Evolutionary conservation across 2,888 invertebrate species (phyloP), one percentile per base, ranked within the genome.

Genomic region (Eubasilissa splendida): DNA sequence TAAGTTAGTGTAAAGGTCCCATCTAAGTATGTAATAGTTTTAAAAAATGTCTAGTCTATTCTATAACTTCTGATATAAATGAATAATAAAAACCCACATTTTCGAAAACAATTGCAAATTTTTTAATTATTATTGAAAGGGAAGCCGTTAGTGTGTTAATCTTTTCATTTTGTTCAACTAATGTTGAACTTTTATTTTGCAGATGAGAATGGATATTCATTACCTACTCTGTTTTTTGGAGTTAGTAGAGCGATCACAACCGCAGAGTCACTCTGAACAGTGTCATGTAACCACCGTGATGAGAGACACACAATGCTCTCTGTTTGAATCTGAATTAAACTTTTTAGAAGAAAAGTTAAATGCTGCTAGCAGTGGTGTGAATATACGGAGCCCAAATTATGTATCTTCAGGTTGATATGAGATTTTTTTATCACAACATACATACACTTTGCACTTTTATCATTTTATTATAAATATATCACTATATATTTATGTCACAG

Each of bases 161-260:
- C 0, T 50, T 68, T 14, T 42, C 4, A 7, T 42, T 63, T 11
- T 63, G 0, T 10, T 56, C 2, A 73, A 11, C 10, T 52, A 59
- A 75, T 22, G 11, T 14, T 14, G 58, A 54, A 42, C 22, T 12
- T 60, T 52, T 5, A 14, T 59, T 76, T 85, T 84, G 2, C 86
- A 91, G 91, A 88, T 88, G 53, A 87, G 93, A 66, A 87, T 89
- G 50, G 93, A 93, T 84, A 87, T 93, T 56, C 92, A 93, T 86
- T 87, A 92, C 84, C 88, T 92, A 86, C 87, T 93, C 84, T 89
- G 91, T 79, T 92, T 91, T 86, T 86, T 91, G 63, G 89, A 90
- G 84, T 83, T 88, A 12, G 86, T 86, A 58, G 89, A 83, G 85
- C 87, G 84, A 84, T 33, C 85, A 85, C 66, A 89, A 88, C 84